A percentile compares a stretch with the other conserved stretches of the same genome.
phyloP scores from a whole-genome alignment of 53 echinoderm and acorn worm genomes.

The Apostichopus leukothele region DNA sequence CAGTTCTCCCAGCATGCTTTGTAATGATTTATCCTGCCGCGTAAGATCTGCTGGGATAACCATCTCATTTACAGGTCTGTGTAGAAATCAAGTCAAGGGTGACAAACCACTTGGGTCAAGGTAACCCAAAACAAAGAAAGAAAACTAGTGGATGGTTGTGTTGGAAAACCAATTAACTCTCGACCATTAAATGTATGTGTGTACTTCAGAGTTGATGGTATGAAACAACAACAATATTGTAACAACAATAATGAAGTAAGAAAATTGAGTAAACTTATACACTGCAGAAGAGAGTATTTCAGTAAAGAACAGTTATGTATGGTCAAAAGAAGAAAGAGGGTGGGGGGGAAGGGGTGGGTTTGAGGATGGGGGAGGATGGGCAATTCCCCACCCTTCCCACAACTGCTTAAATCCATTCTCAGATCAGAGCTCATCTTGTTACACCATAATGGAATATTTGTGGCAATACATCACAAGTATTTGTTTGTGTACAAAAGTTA shows the following conservation, averaged over 20 bases:
- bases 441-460: no score
- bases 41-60: background rate
- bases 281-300: background rate
- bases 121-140: background rate
- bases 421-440: no score
- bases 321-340: background rate
- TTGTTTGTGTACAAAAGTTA: no score
- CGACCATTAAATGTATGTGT: background rate
- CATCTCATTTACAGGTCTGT: background rate
- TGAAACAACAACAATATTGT: background rate
- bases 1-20: background rate
- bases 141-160: background rate
- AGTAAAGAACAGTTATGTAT: background rate
- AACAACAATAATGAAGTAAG: background rate
- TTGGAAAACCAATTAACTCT: background rate
- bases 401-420: no score
- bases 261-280: background rate
- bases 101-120: background rate
- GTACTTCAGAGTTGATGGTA: background rate
- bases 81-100: background rate
- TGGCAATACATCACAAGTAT: no score
- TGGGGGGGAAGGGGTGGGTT: background rate
- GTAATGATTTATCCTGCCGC: background rate
- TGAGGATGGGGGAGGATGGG: background rate
- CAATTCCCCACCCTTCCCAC: no score